Evolutionary conservation across 30 jellyfish, hydroid and myxozoan genomes (phyloP), one percentile per base, ranked within the genome.

Genomic region (Aurelia sp.): DNA sequence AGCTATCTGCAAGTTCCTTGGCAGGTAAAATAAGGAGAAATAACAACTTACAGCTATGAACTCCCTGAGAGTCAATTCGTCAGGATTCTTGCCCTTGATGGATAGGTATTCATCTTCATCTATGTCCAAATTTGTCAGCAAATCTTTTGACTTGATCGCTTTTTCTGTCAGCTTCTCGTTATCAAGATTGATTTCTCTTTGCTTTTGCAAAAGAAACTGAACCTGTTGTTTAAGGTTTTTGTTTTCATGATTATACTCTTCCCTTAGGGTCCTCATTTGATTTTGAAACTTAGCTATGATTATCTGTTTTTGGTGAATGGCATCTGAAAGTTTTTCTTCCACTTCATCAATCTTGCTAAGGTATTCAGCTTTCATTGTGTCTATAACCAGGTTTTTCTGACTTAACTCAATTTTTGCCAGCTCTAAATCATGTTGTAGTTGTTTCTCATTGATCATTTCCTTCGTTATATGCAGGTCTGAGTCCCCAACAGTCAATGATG

Each of bases 391-490:
- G 83, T 83, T 63, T 69, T 81, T 87, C 74, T 92, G 98, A 63
- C 92, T 82, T 27, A 92, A 70, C 48, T 92, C 98, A 8, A 92
- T 88, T 55, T 76, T 92, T 51, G 91, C 85, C 59, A 86, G 74
- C 76, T 92, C 96, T 10, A 92, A 63, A 67, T 92, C 98, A 66
- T 87, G 98, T 19, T 87, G 97, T 8, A 92, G 87, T 50, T 92
- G 97, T 60, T 92, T 92, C 15, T 50, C 65, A 22, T 86, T 52
- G 35, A 92, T 73, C 91, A 88, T 75, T 6, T 67, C 96, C 40
- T 76, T 82, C 6, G 98, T 92, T 6, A 92, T 92, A 18, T 87
- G 53, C 60, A 22, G 74, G 0, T 51, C 74, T n/a, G 93, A 74
- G 67, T 77, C 87, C 21, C 55, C 89, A 40, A 73, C 95, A 31